A percentile compares a stretch with the other conserved stretches of the same genome.
Evolutionary conservation across 2,888 invertebrate species (phyloP).

Genomic region (Auanema sp.): DNA sequence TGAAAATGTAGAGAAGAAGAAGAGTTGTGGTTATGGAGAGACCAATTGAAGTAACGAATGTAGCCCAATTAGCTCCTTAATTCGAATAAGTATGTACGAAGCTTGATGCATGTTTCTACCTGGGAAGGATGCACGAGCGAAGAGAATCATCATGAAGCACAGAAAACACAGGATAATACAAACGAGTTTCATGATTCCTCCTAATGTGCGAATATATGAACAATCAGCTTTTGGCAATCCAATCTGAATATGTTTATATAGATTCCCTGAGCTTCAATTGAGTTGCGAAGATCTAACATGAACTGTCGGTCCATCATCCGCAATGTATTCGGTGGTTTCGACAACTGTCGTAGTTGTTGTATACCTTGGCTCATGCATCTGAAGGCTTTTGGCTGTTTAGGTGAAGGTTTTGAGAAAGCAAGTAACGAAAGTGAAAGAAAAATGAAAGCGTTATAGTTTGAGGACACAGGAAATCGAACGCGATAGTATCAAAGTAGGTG

Average conservation of each 20-base stretch:
- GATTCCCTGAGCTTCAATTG: background rate
- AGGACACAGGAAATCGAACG: too few species aligned
- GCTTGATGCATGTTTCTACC: background rate
- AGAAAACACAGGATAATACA: conserved; percentile 73
- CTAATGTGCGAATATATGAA: conserved; percentile 74
- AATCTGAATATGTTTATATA: conserved; percentile 21
- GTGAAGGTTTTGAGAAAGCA: conserved; percentile 16
- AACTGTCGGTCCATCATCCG: conserved; percentile 44
- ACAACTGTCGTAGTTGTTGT: conserved; percentile 48
- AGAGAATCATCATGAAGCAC: conserved; percentile 73
- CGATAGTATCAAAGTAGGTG: too few species aligned
- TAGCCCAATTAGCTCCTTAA: conserved; percentile 72
- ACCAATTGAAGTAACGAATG: conserved; percentile 74
- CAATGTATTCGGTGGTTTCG: conserved; percentile 45
- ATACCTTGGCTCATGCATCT: conserved; percentile 38
- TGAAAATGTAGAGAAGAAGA: conserved; percentile 80
- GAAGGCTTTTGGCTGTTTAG: conserved; percentile 9
- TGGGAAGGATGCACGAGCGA: background rate
- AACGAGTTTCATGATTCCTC: conserved; percentile 78
- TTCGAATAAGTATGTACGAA: background rate
- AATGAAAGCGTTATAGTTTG: background rate
- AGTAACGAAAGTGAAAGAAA: conserved; percentile 19
- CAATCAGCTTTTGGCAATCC: conserved; percentile 72
- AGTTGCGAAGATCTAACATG: conserved; percentile 13
- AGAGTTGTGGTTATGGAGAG: conserved; percentile 83